Evolutionary conservation across 2,797 vertebrate species (phyloP).

Genomic region (Adelosebastes latens): DNA sequence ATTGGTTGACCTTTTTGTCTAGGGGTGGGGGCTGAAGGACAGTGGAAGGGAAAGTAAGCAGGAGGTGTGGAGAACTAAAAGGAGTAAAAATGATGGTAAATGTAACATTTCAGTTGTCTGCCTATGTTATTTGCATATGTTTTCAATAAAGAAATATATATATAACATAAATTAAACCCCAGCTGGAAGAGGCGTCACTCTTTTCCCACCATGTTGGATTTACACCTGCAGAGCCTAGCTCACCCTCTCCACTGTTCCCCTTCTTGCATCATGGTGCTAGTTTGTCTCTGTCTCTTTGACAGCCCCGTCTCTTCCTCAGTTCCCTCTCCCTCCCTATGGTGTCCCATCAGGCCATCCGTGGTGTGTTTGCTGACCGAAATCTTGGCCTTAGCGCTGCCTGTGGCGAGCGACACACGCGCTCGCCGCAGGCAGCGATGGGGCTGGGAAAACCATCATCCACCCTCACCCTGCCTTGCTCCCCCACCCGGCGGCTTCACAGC

Average conservation of each 20-base stretch:
- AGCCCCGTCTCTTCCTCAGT: not conserved
- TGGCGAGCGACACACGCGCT: slow-evolving; percentile 45
- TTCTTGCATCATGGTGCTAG: not conserved
- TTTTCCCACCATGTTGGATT: not conserved
- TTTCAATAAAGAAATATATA: not conserved
- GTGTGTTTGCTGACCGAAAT: slow-evolving; percentile 35
- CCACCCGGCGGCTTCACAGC: slow-evolving; percentile 27
- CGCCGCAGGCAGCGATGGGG: not conserved
- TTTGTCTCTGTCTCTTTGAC: slow-evolving; percentile 17
- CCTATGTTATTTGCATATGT: not conserved
- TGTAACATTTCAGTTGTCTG: not conserved
- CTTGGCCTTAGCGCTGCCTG: slow-evolving; percentile 14
- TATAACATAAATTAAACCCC: not conserved
- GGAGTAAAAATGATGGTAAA: not conserved
- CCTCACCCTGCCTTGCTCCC: not conserved
- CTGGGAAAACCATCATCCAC: slow-evolving; percentile 77
- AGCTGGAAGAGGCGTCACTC: not conserved
- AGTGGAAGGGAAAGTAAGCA: not conserved
- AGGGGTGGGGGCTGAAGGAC: not conserved
- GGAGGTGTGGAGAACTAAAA: not conserved
- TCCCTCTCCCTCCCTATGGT: not conserved
- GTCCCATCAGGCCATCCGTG: slow-evolving; percentile 22
- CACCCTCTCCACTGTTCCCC: not conserved
- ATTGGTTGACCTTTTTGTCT: not conserved
- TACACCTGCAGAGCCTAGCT: slow-evolving; percentile 9